A percentile compares a stretch with the other conserved stretches of the same genome.
phyloP scores from a whole-genome alignment of 2,797 vertebrate genomes.

The Poeciliopsis gracilis region DNA sequence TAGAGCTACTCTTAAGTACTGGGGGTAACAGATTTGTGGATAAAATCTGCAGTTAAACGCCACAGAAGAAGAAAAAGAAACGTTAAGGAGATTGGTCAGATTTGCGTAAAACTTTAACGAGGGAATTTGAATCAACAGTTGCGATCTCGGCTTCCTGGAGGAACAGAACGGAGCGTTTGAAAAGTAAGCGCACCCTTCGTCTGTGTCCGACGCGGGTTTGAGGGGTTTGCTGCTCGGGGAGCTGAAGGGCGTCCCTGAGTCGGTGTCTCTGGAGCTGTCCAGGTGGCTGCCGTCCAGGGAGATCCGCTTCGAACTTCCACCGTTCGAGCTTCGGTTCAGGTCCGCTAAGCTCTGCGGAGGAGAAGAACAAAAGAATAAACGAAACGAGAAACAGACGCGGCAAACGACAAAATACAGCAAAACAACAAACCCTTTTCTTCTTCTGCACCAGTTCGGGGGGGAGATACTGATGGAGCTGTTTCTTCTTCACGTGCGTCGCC shows the following conservation, averaged over 20 bases:
- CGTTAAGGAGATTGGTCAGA: no score
- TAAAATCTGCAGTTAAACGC: no score
- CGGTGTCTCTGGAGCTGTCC: constrained; percentile 87
- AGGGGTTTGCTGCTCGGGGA: constrained; percentile 79
- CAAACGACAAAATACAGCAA: accelerated
- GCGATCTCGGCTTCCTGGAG: no score
- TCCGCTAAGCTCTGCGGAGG: constrained; percentile 85
- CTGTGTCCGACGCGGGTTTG: constrained; percentile 76
- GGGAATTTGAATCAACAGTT: no score
- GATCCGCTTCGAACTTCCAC: constrained; percentile 83
- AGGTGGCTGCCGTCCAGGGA: constrained; percentile 86
- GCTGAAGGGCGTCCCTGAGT: constrained; percentile 83
- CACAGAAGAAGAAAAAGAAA: no score
- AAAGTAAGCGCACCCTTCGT: constrained; percentile 68
- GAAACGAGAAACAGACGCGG: not conserved
- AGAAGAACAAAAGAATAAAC: not conserved
- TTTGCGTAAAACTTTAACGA: no score
- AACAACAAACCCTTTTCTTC: constrained; percentile 87
- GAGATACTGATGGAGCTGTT: constrained; percentile 94
- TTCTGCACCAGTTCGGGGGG: constrained; percentile 91
- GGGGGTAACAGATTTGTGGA: no score
- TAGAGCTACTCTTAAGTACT: no score
- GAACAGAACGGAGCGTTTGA: not conserved
- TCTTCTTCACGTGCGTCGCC: constrained; percentile 94
- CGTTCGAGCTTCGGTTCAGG: constrained; percentile 82